Evolutionary conservation across 1,140 invertebrate species (phyloP), one percentile per base, ranked within the genome.

Genomic region (Goniozus legneri): DNA sequence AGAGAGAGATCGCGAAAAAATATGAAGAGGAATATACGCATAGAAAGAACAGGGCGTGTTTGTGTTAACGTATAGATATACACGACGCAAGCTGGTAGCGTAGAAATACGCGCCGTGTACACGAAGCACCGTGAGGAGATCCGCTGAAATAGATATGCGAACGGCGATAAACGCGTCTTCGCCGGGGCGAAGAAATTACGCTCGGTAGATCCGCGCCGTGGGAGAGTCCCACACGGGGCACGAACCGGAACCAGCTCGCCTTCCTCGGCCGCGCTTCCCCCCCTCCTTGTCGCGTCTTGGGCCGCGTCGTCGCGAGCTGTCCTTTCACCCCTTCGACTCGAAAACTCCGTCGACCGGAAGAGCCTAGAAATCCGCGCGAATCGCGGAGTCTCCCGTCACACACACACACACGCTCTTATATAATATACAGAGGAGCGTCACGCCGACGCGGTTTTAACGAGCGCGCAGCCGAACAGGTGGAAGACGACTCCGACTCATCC

Each of bases 221-320:
- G 61, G 73, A 75, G 60, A 69, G 47, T 75, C 73, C 65, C 73
- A 75, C 73, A 75, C 68, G 60, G 58, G 47, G 64, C 71, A 74
- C 62, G 52, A 64, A 75, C 67, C 71, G 73, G 70, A 74, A 75
- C 70, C 64, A 42, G 34, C 51, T 15, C 51, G 45, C 43, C 50
- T 35, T 51, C 45, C 48, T 49, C 27, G 33, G 13, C 31, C 34
- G 14, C 34, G 31, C 56, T 56, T 54, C 39, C 47, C 47, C 50
- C 47, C 31, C 34, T 42, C 40, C 13, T 18, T 27, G 8, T 21
- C 20, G 19, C 7, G 14, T 24, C 20, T 35, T 20, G 10, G 18
- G 41, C 41, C 37, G 19, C 39, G 24, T 42, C 16, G 16, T 32
- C 40, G 14, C 24, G 24, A 27, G 4, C 10, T 52, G 42, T 55